Conservation (phyloP, 2,888 invertebrate species). For the Galerucella nymphaeae region DNA sequence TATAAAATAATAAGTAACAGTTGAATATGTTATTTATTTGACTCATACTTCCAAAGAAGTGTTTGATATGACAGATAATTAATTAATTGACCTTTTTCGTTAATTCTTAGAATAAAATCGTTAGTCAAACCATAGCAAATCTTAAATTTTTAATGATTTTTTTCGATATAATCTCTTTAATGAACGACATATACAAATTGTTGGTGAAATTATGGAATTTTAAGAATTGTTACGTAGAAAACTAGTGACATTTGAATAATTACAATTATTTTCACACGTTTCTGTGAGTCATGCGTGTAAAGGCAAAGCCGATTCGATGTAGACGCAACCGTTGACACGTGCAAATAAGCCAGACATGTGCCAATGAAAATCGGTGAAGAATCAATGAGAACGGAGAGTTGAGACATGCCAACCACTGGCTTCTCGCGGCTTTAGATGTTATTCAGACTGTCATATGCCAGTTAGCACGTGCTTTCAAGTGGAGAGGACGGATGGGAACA, state of each 20-base stretch:
- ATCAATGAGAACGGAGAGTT: no score
- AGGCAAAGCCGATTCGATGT: no score
- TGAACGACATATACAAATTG: slow-evolving; percentile 3
- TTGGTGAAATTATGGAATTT: neutral
- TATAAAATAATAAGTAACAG: neutral
- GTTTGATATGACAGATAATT: slow-evolving; percentile 14
- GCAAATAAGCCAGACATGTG: no score
- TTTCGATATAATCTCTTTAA: neutral
- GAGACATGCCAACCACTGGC: no score
- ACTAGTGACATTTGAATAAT: neutral
- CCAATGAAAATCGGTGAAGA: no score
- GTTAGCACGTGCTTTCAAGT: no score
- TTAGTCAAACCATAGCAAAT: slow-evolving; percentile 5
- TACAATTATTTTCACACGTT: neutral
- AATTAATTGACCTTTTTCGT: slow-evolving; percentile 1
- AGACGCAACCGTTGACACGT: no score
- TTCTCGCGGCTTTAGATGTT: no score
- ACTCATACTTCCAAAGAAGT: slow-evolving; percentile 8
- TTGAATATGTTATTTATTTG: neutral
- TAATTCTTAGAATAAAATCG: slow-evolving; percentile 10
- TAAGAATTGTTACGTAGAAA: neutral
- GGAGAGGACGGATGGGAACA: no score
- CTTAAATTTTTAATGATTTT: neutral
- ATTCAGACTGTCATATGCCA: no score
- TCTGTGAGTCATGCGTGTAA: neutral